A percentile compares a stretch with the other conserved stretches of the same genome.
phyloP scores from a whole-genome alignment of 2,113 vertebrate species.

The Hydrochoerus hydrochaeris region DNA sequence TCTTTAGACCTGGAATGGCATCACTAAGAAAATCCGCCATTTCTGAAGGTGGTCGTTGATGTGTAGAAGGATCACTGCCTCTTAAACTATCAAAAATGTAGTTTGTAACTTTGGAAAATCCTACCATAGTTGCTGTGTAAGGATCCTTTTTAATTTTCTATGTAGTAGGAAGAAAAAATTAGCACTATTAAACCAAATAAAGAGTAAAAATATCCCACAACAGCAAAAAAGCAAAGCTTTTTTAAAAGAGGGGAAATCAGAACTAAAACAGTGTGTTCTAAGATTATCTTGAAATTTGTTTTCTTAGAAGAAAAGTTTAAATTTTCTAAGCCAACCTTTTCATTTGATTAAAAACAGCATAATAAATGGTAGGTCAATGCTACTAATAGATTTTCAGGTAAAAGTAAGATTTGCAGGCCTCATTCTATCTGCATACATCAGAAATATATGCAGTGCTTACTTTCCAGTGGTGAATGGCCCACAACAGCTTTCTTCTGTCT shows the following conservation, averaged over 20 bases:
- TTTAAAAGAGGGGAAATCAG: constrained; percentile 63
- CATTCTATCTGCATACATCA: constrained; percentile 16
- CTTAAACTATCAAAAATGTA: constrained; percentile 95
- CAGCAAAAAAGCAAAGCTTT: background rate
- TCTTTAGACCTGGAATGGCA: constrained; percentile 95
- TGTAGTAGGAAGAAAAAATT: constrained; percentile 74
- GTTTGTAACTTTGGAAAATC: constrained; percentile 98
- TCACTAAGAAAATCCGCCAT: constrained; percentile 95
- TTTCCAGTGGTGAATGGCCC: constrained; percentile 73
- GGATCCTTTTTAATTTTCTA: constrained; percentile 97
- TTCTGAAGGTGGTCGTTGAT: constrained; percentile 94
- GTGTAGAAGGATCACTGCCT: constrained; percentile 88
- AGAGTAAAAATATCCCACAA: constrained; percentile 18
- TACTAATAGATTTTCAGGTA: constrained; percentile 66
- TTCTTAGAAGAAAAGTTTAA: constrained; percentile 61
- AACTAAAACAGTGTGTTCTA: constrained; percentile 74
- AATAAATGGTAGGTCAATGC: constrained; percentile 26
- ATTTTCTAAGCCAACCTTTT: constrained; percentile 56
- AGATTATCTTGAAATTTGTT: constrained; percentile 69
- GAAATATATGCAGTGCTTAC: constrained; percentile 68
- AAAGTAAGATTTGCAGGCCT: constrained; percentile 54
- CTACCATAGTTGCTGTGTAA: constrained; percentile 93
- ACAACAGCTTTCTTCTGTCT: constrained; percentile 72
- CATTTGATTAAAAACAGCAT: constrained; percentile 25
- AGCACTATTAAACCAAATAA: constrained; percentile 55